These are phyloP conservation scores for Drosophila baimaii DNA, from an alignment of 1,140 invertebrate genomes.

Conservation along the genomic window DNA sequence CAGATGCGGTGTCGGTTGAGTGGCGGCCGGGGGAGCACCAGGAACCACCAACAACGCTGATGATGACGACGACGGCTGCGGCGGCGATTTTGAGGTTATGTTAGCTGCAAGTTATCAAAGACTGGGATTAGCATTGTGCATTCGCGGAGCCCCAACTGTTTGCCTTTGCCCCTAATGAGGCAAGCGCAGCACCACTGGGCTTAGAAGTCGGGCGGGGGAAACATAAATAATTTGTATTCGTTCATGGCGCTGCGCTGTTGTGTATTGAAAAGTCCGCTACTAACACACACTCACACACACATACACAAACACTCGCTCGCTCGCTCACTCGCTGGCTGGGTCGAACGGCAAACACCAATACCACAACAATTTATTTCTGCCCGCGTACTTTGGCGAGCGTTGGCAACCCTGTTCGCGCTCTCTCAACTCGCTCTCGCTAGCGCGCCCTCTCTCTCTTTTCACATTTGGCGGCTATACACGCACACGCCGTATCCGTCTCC, in stretches of 20 bases:
- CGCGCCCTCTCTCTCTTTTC: slow-evolving; percentile 36
- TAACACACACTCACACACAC: slow-evolving; percentile 40
- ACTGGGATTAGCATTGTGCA: slow-evolving; percentile 61
- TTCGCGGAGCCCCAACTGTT: slow-evolving; percentile 33
- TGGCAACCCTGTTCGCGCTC: slow-evolving; percentile 60
- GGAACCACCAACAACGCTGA: slow-evolving; percentile 73
- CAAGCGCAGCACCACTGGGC: slow-evolving; percentile 24
- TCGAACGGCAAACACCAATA: slow-evolving; percentile 33
- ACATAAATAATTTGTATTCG: slow-evolving; percentile 68
- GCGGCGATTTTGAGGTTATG: slow-evolving; percentile 81
- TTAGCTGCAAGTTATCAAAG: slow-evolving; percentile 79
- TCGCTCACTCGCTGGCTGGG: slow-evolving; percentile 15
- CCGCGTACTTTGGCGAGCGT: slow-evolving; percentile 58
- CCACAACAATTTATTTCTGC: slow-evolving; percentile 55
- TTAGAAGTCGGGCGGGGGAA: slow-evolving; percentile 31
- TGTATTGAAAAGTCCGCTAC: slow-evolving; percentile 73
- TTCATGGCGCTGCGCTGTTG: slow-evolving; percentile 49
- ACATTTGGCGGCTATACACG: slow-evolving; percentile 77
- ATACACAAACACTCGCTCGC: slow-evolving; percentile 17
- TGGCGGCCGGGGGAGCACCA: slow-evolving; percentile 57
- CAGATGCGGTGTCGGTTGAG: slow-evolving; percentile 43
- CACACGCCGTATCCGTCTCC: slow-evolving; percentile 66
- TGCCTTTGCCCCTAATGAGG: slow-evolving; percentile 16
- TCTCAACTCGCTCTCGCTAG: slow-evolving; percentile 31
- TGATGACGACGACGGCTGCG: slow-evolving; percentile 78